phyloP scores from a whole-genome alignment of 2,888 invertebrate genomes.

The Chorisops tibialis region DNA sequence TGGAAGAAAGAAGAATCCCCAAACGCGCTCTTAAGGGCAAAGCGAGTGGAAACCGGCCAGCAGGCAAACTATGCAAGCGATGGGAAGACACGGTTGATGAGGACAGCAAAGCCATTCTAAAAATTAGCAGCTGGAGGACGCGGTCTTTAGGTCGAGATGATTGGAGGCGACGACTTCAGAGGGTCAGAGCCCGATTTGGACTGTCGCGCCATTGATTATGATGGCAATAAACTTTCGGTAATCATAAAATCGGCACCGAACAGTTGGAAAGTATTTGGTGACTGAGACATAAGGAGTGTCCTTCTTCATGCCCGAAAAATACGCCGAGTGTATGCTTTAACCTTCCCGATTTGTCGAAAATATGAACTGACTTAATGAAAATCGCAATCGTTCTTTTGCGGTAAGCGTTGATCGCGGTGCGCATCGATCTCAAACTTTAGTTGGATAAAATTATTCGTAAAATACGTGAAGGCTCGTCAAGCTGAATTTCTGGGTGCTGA shows the following conservation, averaged over 20 bases:
- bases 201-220: too few species aligned
- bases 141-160: too few species aligned
- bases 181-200: too few species aligned
- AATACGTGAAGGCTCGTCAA: slow-evolving; percentile 84
- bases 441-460: slow-evolving; percentile 92
- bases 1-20: too few species aligned
- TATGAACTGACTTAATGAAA: slow-evolving; percentile 70
- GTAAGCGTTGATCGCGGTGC: slow-evolving; percentile 71
- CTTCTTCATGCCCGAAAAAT: slow-evolving; percentile 86
- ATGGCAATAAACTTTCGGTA: slow-evolving; percentile 79
- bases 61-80: too few species aligned
- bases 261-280: slow-evolving; percentile 81
- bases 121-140: too few species aligned
- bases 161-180: too few species aligned
- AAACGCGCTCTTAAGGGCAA: too few species aligned
- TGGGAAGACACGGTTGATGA: too few species aligned
- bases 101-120: too few species aligned
- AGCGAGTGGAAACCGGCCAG: too few species aligned
- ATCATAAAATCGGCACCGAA: slow-evolving; percentile 96
- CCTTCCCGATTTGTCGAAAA: slow-evolving; percentile 67
- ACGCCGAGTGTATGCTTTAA: slow-evolving; percentile 74
- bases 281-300: slow-evolving; percentile 79
- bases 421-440: slow-evolving; percentile 72
- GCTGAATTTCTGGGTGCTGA: slow-evolving; percentile 86
- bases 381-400: slow-evolving; percentile 95